These are phyloP conservation scores for Harlomillsia oculata DNA, from an alignment of 1,140 invertebrate genomes.

Conservation along the genomic window DNA sequence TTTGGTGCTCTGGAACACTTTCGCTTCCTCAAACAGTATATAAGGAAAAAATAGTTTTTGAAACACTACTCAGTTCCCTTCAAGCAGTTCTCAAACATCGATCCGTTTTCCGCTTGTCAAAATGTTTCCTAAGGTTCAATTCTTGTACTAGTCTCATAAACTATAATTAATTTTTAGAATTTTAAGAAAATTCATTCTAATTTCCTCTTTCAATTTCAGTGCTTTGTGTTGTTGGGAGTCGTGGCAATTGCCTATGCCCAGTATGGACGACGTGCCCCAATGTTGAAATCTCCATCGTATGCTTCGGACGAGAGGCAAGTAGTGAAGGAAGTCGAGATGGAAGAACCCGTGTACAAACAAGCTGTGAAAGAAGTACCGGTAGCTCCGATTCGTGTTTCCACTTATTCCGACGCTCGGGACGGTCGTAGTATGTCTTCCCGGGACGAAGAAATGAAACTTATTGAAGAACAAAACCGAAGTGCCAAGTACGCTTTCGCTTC, in stretches of 20 bases:
- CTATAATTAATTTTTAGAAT: too few relatives aligned
- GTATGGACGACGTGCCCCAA: not conserved
- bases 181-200: too few relatives aligned
- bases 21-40: too few relatives aligned
- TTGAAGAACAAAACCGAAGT: slow-evolving; percentile 36
- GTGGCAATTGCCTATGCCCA: not conserved
- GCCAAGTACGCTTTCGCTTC: slow-evolving; percentile 45
- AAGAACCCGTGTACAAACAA: not conserved
- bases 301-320: not conserved
- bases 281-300: not conserved
- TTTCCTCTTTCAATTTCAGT: too few relatives aligned
- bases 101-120: too few relatives aligned
- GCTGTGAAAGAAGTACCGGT: not conserved
- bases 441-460: slow-evolving; percentile 12
- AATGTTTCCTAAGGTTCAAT: too few relatives aligned
- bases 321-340: not conserved
- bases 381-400: not conserved
- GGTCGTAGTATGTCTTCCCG: not conserved
- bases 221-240: too few relatives aligned
- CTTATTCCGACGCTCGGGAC: not conserved
- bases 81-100: too few relatives aligned
- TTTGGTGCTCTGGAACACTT: too few relatives aligned
- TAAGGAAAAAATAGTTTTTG: too few relatives aligned
- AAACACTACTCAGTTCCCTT: too few relatives aligned
- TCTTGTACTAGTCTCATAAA: too few relatives aligned